These are phyloP conservation scores for Drosophila micromelanica DNA, from an alignment of 1,140 invertebrate genomes.

Conservation along the genomic window DNA sequence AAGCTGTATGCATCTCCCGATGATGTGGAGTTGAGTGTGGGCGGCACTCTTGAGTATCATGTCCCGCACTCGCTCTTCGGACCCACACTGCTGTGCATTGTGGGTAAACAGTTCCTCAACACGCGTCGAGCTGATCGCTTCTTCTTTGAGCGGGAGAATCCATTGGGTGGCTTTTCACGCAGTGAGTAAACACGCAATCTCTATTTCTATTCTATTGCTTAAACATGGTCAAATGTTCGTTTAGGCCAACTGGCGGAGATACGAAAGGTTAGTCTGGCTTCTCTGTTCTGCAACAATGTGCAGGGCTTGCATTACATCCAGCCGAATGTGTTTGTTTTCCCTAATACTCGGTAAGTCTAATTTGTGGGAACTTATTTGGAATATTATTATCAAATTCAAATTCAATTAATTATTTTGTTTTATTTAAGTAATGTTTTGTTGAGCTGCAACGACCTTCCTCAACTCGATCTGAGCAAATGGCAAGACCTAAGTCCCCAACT, in stretches of 20 bases:
- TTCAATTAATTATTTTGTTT: background rate
- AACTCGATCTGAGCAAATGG: slow-evolving; percentile 88
- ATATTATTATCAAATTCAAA: background rate
- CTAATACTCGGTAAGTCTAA: slow-evolving; percentile 61
- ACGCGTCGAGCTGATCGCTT: slow-evolving; percentile 92
- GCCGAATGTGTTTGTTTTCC: slow-evolving; percentile 87
- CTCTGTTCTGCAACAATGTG: slow-evolving; percentile 94
- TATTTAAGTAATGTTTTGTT: slow-evolving; percentile 84
- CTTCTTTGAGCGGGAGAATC: slow-evolving; percentile 91
- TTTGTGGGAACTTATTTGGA: background rate
- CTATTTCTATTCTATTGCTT: background rate
- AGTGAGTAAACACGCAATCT: slow-evolving; percentile 85
- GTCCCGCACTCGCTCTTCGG: slow-evolving; percentile 91
- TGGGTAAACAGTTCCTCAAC: slow-evolving; percentile 94
- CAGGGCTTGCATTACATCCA: slow-evolving; percentile 90
- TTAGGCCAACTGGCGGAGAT: slow-evolving; percentile 94
- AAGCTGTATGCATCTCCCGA: slow-evolving; percentile 85
- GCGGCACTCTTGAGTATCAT: slow-evolving; percentile 91
- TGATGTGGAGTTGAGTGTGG: slow-evolving; percentile 95
- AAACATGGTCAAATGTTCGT: slow-evolving; percentile 32
- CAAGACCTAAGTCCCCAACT: slow-evolving; percentile 80
- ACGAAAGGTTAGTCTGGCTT: slow-evolving; percentile 91
- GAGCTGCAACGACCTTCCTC: slow-evolving; percentile 87
- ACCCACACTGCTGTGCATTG: slow-evolving; percentile 95
- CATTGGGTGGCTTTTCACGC: slow-evolving; percentile 88